Base-by-base conservation (phyloP, 2,113 vertebrate genomes). In the Narcine bancroftii region DNA sequence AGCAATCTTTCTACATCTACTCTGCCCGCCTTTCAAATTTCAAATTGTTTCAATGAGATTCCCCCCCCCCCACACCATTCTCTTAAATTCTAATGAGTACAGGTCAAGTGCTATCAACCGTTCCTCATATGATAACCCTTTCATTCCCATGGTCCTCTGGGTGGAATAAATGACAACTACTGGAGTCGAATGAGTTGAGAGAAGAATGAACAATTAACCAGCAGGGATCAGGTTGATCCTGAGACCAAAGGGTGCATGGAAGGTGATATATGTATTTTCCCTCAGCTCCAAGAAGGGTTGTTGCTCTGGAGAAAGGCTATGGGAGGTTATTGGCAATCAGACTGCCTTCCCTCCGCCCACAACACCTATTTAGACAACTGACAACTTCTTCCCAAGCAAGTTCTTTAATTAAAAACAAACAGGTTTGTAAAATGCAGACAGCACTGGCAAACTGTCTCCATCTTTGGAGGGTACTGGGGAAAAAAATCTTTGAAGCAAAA, bases 401-500 rank as follows among this genome's bases (percentile, higher is more conserved):
- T 60, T 9, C 81, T 87, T 63, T 87, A 87, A 87, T 87, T 87
- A 87, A 36, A 83, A 87, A 60, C 81, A 63, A 87, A 53, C 53
- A 36, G 81, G 81, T 39, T 56, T 21, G 17, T 29, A 75, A 75
- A 17, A 13, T 1, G 2, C 53, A n/a, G 50, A 39, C 81, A 87
- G 81, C 15, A 33, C 53, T 60, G 81, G 81, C 81, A 63, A 56
- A 87, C 81, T 39, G 53, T 87, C 81, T 87, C 1, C 21, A 29
- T 56, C 29, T 85, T 56, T 5, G 50, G 33, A 85, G n/a, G 53
- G 53, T 53, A 33, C 33, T 33, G n/a, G 81, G 81, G 36, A 87
- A 63, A 60, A 79, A 26, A 87, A 87, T 87, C 81, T 63, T 56
- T 87, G 81, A 87, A 36, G 81, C 81, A 87, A 87, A 87, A 60